These are phyloP conservation scores for Clarias laeviceps DNA, from an alignment of 2,797 vertebrate species.

Conservation along the genomic window DNA sequence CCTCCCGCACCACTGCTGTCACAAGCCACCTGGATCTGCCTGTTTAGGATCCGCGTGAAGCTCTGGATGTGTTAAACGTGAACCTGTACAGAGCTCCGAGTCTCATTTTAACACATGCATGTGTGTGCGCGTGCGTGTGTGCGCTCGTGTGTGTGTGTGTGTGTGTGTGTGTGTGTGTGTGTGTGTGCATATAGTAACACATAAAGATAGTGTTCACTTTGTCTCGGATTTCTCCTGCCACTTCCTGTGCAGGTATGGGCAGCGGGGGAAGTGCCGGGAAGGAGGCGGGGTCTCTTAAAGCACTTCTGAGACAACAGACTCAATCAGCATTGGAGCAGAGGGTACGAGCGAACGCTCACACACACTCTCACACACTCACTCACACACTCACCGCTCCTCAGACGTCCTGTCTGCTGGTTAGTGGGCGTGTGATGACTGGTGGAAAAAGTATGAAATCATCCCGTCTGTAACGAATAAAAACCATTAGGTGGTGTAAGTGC, in stretches of 20 bases:
- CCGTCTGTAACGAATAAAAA: background rate
- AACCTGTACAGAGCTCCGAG: too few relatives aligned
- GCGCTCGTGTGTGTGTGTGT: too few relatives aligned
- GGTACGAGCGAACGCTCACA: conserved; percentile 74
- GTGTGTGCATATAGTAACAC: background rate
- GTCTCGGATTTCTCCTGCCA: background rate
- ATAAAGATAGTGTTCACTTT: background rate
- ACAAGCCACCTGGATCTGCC: too few relatives aligned
- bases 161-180: background rate
- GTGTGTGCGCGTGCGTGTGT: too few relatives aligned
- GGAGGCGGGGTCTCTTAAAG: conserved; percentile 95
- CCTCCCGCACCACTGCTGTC: too few relatives aligned
- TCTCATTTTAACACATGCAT: too few relatives aligned
- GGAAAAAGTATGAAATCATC: background rate
- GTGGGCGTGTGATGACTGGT: too few relatives aligned
- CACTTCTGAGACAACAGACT: conserved; percentile 95
- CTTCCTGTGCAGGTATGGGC: conserved; percentile 87
- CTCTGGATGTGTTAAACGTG: too few relatives aligned
- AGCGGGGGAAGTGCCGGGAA: conserved; percentile 96
- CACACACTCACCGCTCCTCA: background rate
- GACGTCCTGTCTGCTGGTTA: too few relatives aligned
- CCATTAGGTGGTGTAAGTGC: background rate
- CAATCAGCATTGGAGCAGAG: conserved; percentile 94
- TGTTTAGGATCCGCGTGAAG: too few relatives aligned
- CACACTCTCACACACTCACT: background rate